These are phyloP conservation scores for Neopelma chrysocephalum DNA, from an alignment of 2,797 vertebrate species.

Conservation along the genomic window DNA sequence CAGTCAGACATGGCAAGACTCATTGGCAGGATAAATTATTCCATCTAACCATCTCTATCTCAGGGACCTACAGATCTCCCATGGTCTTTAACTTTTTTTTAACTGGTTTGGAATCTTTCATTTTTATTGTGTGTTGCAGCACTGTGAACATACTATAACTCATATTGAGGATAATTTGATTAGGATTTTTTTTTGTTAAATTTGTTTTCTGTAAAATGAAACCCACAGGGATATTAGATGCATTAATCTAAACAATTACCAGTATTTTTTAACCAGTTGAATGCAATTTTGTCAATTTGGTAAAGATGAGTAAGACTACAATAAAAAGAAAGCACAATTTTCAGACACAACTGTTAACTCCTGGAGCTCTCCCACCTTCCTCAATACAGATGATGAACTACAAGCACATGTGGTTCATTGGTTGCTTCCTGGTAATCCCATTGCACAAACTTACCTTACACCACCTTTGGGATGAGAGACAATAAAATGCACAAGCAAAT, in stretches of 20 bases:
- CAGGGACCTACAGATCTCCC: neutral
- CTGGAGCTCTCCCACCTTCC: neutral
- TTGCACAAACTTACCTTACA: neutral
- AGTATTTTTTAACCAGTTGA: slow-evolving; percentile 23
- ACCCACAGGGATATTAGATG: neutral
- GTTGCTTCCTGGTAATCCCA: neutral
- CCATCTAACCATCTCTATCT: neutral
- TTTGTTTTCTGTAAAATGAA: neutral
- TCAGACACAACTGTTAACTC: neutral
- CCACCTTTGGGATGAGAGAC: neutral
- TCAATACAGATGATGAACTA: neutral
- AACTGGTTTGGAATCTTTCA: neutral
- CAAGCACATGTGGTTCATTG: neutral
- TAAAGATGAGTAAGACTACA: neutral
- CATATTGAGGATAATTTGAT: neutral
- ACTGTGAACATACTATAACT: neutral
- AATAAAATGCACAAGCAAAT: neutral
- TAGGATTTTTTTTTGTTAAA: neutral
- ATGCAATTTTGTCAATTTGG: neutral
- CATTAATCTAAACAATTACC: neutral
- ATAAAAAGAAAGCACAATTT: neutral
- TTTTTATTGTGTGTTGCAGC: neutral
- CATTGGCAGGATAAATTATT: neutral
- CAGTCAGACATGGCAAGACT: neutral
- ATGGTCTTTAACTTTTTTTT: neutral